A percentile compares a stretch with the other conserved stretches of the same genome.
These are phyloP conservation scores for Rynchops niger DNA, from an alignment of 2,113 vertebrate species.

Conservation along the genomic window DNA sequence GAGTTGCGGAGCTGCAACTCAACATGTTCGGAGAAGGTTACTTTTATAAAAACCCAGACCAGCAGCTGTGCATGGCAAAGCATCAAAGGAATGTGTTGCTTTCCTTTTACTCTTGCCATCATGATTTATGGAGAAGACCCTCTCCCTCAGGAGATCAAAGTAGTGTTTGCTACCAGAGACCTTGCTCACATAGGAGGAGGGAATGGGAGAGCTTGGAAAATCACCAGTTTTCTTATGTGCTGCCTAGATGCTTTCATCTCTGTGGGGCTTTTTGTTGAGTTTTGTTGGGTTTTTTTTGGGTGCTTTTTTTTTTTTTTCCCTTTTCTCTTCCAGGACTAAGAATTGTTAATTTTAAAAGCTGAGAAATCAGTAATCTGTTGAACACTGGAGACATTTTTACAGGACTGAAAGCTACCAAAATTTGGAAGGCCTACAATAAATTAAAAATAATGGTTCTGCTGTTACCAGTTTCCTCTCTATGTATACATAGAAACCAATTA, in stretches of 20 bases:
- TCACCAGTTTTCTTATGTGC: background rate
- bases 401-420: background rate
- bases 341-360: background rate
- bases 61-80: background rate
- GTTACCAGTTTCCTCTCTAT: background rate
- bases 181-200: background rate
- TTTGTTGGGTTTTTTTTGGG: background rate
- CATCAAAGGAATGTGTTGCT: background rate
- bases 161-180: background rate
- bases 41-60: background rate
- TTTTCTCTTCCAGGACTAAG: background rate
- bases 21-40: accelerated
- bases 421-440: background rate
- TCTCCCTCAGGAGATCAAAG: background rate
- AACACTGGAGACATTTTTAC: background rate
- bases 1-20: background rate
- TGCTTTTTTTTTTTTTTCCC: background rate
- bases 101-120: background rate
- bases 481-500: background rate
- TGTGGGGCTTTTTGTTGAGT: background rate
- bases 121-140: background rate
- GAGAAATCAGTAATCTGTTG: background rate
- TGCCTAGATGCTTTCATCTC: background rate
- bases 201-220: background rate
- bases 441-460: background rate